Percentiles rank a stretch among this genome's conserved stretches.
phyloP scores from a whole-genome alignment of 2,113 vertebrate species.

The Acrocephalus arundinaceus region DNA sequence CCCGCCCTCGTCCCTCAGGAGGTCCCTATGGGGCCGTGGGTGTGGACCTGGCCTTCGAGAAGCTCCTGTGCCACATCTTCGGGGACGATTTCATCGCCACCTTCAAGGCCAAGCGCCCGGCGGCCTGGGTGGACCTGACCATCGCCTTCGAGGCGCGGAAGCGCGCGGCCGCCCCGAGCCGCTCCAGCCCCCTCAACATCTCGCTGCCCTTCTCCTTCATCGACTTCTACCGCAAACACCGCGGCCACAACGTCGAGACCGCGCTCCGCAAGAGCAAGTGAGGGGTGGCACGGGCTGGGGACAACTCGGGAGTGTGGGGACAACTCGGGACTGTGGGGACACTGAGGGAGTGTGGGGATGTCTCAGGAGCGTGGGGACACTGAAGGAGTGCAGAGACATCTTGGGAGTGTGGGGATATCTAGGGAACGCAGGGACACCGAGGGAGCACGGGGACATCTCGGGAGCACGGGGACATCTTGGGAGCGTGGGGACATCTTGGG shows the following conservation, averaged over 20 bases:
- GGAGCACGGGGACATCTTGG: no score
- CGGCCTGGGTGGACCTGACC: slow-evolving; percentile 94
- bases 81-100: slow-evolving; percentile 89
- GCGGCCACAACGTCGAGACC: slow-evolving; percentile 92
- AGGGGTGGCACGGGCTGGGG: not conserved
- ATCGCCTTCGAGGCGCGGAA: slow-evolving; percentile 95
- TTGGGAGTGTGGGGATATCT: no score
- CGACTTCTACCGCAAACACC: slow-evolving; percentile 91
- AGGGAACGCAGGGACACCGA: no score
- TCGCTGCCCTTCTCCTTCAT: slow-evolving; percentile 97
- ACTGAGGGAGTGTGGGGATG: no score
- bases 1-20: slow-evolving; percentile 60
- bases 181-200: slow-evolving; percentile 89
- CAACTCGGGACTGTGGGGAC: no score
- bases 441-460: no score
- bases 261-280: slow-evolving; percentile 94
- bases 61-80: slow-evolving; percentile 92
- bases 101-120: slow-evolving; percentile 91
- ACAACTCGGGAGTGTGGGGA: not conserved
- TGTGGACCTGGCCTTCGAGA: slow-evolving; percentile 93
- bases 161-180: slow-evolving; percentile 84
- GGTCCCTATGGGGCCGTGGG: slow-evolving; percentile 90
- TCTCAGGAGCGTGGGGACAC: no score
- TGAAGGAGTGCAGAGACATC: no score
- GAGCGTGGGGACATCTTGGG: no score